phyloP scores from a whole-genome alignment of 2,888 invertebrate species.

The Cephus nigrinus region DNA sequence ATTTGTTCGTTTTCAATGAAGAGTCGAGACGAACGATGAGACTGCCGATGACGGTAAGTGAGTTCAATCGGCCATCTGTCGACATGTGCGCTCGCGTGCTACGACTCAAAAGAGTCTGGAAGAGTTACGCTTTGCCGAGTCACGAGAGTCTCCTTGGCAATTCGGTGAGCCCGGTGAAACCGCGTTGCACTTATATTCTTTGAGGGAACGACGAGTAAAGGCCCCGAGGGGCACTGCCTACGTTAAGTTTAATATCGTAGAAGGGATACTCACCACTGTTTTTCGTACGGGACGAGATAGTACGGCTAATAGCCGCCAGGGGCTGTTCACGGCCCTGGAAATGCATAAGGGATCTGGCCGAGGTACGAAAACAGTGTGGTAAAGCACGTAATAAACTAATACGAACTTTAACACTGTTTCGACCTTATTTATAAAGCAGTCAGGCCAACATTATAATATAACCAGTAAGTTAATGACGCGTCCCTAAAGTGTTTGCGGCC shows the following conservation, averaged over 20 bases:
- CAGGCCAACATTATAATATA: conserved; percentile 4
- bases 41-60: conserved; percentile 28
- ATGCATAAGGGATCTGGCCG: neutral
- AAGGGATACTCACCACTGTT: neutral
- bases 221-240: neutral
- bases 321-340: neutral
- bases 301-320: neutral
- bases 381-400: neutral
- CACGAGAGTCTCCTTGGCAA: conserved; percentile 17
- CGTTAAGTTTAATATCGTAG: neutral
- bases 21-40: conserved; percentile 14
- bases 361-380: neutral
- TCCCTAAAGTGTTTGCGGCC: conserved; percentile 21
- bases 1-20: neutral
- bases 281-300: neutral
- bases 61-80: conserved; percentile 51
- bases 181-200: neutral
- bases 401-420: neutral
- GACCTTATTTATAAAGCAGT: neutral
- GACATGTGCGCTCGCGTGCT: conserved; percentile 51
- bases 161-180: neutral
- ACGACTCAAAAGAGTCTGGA: conserved; percentile 21
- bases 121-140: conserved; percentile 28
- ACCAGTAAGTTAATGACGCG: conserved; percentile 24
- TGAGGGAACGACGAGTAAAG: neutral